phyloP scores from a whole-genome alignment of 2,113 vertebrate species.

The Propithecus coquereli region DNA sequence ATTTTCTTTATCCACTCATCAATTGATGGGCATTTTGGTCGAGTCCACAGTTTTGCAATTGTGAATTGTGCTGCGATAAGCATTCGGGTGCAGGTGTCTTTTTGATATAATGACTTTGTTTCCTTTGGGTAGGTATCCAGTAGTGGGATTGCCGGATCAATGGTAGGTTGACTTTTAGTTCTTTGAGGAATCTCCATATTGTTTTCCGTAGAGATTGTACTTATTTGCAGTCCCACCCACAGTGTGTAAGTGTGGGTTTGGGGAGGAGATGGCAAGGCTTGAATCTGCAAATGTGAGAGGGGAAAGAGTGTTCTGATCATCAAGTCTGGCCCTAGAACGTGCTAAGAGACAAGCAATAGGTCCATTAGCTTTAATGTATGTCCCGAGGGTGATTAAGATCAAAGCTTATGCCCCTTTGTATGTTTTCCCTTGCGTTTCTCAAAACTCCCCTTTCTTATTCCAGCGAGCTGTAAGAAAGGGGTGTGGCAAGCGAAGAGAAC shows the following conservation, averaged over 20 bases:
- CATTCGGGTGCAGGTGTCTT: too few species aligned
- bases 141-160: too few species aligned
- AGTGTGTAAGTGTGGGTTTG: background rate
- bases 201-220: too few species aligned
- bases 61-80: too few species aligned
- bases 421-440: background rate
- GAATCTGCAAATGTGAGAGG: background rate
- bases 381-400: background rate
- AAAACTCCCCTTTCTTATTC: background rate
- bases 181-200: too few species aligned
- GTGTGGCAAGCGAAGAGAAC: background rate
- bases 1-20: too few species aligned
- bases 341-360: background rate
- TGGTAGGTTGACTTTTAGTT: too few species aligned
- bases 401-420: background rate
- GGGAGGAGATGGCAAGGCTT: background rate
- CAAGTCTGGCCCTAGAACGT: background rate
- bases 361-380: background rate
- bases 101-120: too few species aligned
- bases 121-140: too few species aligned
- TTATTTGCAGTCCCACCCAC: too few species aligned
- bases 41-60: too few species aligned
- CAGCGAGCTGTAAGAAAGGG: background rate
- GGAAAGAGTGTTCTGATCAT: background rate
- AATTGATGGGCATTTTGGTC: too few species aligned